Percentiles rank a stretch among this genome's conserved stretches.
Conservation (phyloP, 2,113 vertebrate species). For the Hemibagrus wyckioides region DNA sequence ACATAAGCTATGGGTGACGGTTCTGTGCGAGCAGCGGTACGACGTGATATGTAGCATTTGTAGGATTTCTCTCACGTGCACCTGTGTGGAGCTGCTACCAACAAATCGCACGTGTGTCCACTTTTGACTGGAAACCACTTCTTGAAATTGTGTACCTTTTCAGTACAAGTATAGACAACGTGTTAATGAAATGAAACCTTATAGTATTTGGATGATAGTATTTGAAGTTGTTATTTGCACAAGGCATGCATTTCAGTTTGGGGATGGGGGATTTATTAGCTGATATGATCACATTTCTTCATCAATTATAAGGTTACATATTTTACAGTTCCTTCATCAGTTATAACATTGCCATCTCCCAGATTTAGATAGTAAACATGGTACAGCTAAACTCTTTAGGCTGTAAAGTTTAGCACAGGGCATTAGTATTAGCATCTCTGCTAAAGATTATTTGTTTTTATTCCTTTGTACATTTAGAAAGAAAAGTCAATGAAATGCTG, state of each 20-base stretch:
- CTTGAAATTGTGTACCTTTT: conserved; percentile 21
- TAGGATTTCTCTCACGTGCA: not conserved
- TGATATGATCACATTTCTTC: conserved; percentile 8
- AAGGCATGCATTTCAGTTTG: conserved; percentile 9
- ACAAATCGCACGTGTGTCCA: not conserved
- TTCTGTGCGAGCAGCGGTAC: not conserved
- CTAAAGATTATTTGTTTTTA: not conserved
- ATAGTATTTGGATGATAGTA: conserved; percentile 31
- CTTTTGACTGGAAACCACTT: conserved; percentile 5
- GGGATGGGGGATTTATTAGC: not conserved
- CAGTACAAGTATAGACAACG: conserved; percentile 23
- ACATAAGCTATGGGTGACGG: conserved; percentile 20
- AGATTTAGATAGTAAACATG: not conserved
- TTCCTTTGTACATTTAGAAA: conserved; percentile 19
- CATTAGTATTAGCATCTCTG: conserved; percentile 9
- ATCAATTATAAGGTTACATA: conserved; percentile 11
- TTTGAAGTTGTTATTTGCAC: conserved; percentile 37
- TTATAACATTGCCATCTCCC: not conserved
- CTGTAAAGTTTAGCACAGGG: conserved; percentile 31
- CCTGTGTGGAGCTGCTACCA: not conserved
- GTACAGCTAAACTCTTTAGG: conserved; percentile 6
- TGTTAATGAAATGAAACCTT: conserved; percentile 33
- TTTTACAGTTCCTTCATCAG: no score
- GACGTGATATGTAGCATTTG: not conserved
- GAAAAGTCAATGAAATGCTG: conserved; percentile 28